phyloP scores from a whole-genome alignment of 2,888 invertebrate species.

The Aphidius colemani region DNA sequence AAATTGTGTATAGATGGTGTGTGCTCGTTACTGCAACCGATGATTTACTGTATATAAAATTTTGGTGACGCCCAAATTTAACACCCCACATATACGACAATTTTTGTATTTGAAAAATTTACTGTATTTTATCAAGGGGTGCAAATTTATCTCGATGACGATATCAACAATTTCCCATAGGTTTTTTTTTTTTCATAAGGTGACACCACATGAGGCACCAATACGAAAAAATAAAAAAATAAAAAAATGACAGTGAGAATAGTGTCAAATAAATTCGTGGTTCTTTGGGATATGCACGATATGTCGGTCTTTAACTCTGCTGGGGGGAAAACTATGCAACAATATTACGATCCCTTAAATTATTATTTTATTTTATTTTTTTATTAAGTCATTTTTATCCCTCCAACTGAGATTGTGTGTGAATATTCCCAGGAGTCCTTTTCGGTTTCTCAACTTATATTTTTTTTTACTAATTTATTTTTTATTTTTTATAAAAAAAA shows the following conservation, averaged over 20 bases:
- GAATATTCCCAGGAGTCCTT: slow-evolving; percentile 23
- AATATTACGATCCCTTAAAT: slow-evolving; percentile 24
- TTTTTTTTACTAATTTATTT: slow-evolving; percentile 12
- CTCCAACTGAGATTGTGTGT: slow-evolving; percentile 20
- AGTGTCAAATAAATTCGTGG: slow-evolving; percentile 38
- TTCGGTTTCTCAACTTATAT: not conserved
- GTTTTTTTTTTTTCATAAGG: not conserved
- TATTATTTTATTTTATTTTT: too few species aligned
- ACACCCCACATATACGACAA: slow-evolving; percentile 13
- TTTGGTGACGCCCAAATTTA: slow-evolving; percentile 7
- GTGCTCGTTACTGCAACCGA: slow-evolving; percentile 32
- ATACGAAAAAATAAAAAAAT: not conserved
- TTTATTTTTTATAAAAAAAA: not conserved
- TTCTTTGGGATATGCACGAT: slow-evolving; percentile 37
- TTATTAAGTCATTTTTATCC: slow-evolving; percentile 12
- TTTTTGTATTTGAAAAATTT: too few species aligned
- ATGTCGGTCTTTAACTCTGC: slow-evolving; percentile 39
- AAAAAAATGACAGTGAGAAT: not conserved
- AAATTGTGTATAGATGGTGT: too few species aligned
- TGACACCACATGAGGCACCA: too few species aligned
- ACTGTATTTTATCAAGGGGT: not conserved
- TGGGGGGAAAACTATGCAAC: slow-evolving; percentile 27
- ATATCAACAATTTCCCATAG: slow-evolving; percentile 27
- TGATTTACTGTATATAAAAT: slow-evolving; percentile 17
- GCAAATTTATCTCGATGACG: slow-evolving; percentile 9